Base-by-base conservation (phyloP, 2,888 invertebrate species). In the Xylota segnis region DNA sequence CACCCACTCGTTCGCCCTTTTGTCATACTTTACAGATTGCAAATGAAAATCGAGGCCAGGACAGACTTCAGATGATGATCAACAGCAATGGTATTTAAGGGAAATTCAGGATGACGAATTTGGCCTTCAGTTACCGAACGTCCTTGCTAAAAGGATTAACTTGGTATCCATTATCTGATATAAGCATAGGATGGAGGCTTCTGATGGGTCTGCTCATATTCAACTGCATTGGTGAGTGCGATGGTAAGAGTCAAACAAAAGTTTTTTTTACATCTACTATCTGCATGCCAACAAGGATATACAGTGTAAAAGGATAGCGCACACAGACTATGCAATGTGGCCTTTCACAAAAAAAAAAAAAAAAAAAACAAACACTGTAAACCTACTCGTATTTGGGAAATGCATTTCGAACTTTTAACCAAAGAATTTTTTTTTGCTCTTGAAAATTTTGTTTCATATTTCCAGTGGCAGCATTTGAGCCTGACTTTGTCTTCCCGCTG, bases 401-500 rank as follows among this genome's bases (percentile, higher is more conserved):
- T 16, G 43, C 9, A 43, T 10, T 54, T 32, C 2, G 47, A 70
- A 68, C 3, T 14, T 61, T 56, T 45, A 54, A 54, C n/a, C 10
- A 34, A 59, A 52, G 9, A n/a, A 23, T 23, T 54, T 7, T 58
- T n/a, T 43, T 74, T 77, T 58, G 32, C 47, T 40, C 37, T 82
- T 68, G 63, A 75, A 79, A 79, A 82, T 87, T n/a, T 90, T 83
- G 89, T 89, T 90, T 89, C 87, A 32, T 4, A 47, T 14, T 93
- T 93, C 92, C 94, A 94, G 94, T 93, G 88, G 93, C 93, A 90
- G 95, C 95, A 90, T 94, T 95, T 92, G 95, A 95, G 93, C 96
- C 96, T 90, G 95, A 95, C 92, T 96, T 96, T 92, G 94, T 94
- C 88, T 94, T 94, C 90, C 95, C 96, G 84, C 92, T 96, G 93